phyloP scores from a whole-genome alignment of 2,888 invertebrate species.

The Ichneumoninae sp. region DNA sequence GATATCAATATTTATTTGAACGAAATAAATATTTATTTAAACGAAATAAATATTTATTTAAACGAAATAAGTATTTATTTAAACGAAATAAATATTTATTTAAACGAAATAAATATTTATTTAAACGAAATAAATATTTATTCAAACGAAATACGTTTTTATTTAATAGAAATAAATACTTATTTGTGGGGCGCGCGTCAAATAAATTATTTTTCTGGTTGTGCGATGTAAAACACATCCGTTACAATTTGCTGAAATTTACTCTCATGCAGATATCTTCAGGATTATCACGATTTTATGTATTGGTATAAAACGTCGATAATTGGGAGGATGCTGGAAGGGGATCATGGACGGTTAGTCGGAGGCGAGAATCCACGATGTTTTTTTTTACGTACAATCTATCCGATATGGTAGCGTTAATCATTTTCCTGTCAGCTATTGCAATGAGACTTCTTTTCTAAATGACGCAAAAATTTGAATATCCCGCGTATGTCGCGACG shows the following conservation, averaged over 20 bases:
- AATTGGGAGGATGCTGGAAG: background rate
- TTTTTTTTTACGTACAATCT: background rate
- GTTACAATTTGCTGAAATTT: no score
- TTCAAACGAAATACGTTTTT: no score
- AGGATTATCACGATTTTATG: background rate
- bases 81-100: no score
- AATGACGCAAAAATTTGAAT: conserved; percentile 46
- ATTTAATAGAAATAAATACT: background rate
- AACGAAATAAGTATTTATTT: no score
- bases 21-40: no score
- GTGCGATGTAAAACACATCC: no score
- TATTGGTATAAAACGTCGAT: background rate
- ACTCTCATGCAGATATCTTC: no score
- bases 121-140: no score
- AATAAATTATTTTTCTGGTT: no score
- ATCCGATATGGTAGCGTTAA: background rate
- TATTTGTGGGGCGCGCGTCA: no score
- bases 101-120: no score
- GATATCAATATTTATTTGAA: no score
- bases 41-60: background rate
- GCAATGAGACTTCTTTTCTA: conserved; percentile 22
- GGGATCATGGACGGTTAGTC: background rate
- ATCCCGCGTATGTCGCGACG: conserved; percentile 25
- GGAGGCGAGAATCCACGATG: background rate
- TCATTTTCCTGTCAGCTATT: conserved; percentile 24